Conservation (phyloP, 2,113 vertebrate species). For the Calypte anna region DNA sequence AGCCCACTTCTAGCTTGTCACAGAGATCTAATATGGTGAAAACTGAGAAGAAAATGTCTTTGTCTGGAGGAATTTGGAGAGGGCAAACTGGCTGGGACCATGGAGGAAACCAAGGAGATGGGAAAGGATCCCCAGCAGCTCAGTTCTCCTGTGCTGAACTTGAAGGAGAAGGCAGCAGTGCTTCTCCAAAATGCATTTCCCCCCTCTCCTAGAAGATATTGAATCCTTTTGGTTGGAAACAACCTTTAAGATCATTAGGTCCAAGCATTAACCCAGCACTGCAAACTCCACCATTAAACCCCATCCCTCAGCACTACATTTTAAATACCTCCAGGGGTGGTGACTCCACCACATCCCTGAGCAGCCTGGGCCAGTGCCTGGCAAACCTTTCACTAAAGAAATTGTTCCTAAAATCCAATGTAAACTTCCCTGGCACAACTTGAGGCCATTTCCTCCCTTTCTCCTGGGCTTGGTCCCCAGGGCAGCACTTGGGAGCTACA, state of each 20-base stretch:
- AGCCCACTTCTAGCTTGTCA: not conserved
- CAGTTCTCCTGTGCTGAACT: not conserved
- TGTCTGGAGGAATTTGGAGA: fast-evolving
- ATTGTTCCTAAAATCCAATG: too few relatives aligned
- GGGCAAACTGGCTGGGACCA: not conserved
- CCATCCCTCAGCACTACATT: too few relatives aligned
- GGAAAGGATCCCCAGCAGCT: not conserved
- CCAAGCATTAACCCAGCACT: too few relatives aligned
- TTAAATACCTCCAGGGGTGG: too few relatives aligned
- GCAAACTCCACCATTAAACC: too few relatives aligned
- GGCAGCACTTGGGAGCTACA: not conserved
- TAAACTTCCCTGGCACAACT: too few relatives aligned
- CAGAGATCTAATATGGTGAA: fast-evolving
- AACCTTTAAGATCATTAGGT: too few relatives aligned
- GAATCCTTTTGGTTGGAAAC: too few relatives aligned
- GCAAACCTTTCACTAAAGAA: too few relatives aligned
- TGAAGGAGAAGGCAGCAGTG: not conserved
- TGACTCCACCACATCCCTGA: too few relatives aligned
- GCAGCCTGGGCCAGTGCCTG: too few relatives aligned
- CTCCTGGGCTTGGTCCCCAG: not conserved
- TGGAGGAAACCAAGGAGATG: not conserved
- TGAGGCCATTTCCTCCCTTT: not conserved
- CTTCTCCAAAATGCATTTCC: not conserved
- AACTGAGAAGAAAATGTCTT: not conserved
- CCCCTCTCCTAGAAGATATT: not conserved